phyloP scores from a whole-genome alignment of 2,888 invertebrate genomes.

The Lagria hirta region DNA sequence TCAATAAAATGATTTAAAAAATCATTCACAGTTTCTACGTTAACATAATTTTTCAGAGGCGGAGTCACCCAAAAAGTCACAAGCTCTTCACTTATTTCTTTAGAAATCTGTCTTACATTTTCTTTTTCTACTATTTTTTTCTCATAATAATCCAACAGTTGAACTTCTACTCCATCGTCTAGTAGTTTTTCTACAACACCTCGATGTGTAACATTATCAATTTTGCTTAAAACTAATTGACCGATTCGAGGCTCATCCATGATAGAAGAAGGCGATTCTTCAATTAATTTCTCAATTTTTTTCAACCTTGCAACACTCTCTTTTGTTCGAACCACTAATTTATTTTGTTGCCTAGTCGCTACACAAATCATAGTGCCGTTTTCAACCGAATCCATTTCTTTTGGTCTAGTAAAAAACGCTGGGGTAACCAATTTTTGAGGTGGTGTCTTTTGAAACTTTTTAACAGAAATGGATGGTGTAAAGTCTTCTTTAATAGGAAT shows the following conservation, averaged over 20 bases:
- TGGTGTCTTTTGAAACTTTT: background rate
- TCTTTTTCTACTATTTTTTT: slow-evolving; percentile 34
- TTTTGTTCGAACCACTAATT: slow-evolving; percentile 38
- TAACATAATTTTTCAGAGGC: background rate
- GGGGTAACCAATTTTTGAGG: background rate
- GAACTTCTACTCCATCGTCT: slow-evolving; percentile 30
- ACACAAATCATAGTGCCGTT: slow-evolving; percentile 13
- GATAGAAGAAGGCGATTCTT: slow-evolving; percentile 30
- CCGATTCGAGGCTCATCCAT: slow-evolving; percentile 34
- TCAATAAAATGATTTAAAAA: no score
- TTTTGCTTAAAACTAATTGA: slow-evolving; percentile 39
- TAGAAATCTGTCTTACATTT: slow-evolving; percentile 37
- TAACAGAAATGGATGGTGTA: background rate
- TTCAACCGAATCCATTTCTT: slow-evolving; percentile 21
- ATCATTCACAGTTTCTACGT: no score
- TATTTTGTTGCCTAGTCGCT: slow-evolving; percentile 4
- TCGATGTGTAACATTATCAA: slow-evolving; percentile 35
- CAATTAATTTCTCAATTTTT: slow-evolving; percentile 31
- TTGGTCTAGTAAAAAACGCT: slow-evolving; percentile 8
- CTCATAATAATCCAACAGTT: slow-evolving; percentile 42
- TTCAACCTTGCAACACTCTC: slow-evolving; percentile 33
- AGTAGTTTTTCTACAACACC: slow-evolving; percentile 35
- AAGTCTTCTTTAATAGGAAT: background rate
- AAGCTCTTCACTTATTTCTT: slow-evolving; percentile 32
- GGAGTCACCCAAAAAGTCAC: slow-evolving; percentile 22